Conservation (phyloP, 2,113 vertebrate genomes). For the Aspidoscelis tigris region DNA sequence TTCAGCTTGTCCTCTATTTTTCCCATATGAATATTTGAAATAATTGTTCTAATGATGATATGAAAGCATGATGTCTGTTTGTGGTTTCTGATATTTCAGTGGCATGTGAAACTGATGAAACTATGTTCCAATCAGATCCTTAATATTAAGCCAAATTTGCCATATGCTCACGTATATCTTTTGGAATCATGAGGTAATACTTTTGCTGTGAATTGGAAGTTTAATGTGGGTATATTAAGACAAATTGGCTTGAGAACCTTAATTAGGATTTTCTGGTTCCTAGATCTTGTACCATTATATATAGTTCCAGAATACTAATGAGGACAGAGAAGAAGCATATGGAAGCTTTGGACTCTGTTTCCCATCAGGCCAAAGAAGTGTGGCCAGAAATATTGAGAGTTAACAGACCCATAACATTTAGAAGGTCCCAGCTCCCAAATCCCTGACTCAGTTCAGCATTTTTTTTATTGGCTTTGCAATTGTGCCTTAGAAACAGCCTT, state of each 20-base stretch:
- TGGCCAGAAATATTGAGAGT: neutral
- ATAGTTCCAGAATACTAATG: neutral
- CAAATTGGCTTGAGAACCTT: neutral
- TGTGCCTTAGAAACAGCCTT: neutral
- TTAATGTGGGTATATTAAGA: neutral
- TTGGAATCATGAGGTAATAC: neutral
- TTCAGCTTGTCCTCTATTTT: neutral
- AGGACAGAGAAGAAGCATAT: neutral
- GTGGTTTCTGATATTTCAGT: slow-evolving; percentile 15
- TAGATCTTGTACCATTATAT: neutral
- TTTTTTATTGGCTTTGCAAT: neutral
- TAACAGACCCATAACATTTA: neutral
- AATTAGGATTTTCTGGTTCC: neutral
- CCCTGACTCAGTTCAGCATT: neutral
- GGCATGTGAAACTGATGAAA: neutral
- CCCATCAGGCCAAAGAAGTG: neutral
- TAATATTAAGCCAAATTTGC: slow-evolving; percentile 5
- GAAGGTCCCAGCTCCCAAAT: neutral
- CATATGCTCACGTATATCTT: neutral
- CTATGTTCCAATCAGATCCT: neutral
- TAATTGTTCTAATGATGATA: neutral
- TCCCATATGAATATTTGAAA: neutral
- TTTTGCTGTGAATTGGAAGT: neutral
- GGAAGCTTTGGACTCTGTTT: neutral
- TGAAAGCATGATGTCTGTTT: neutral